Evolutionary conservation across 2,113 vertebrate species (phyloP), one percentile per base, ranked within the genome.

Genomic region (Cyprinodon variegatus): DNA sequence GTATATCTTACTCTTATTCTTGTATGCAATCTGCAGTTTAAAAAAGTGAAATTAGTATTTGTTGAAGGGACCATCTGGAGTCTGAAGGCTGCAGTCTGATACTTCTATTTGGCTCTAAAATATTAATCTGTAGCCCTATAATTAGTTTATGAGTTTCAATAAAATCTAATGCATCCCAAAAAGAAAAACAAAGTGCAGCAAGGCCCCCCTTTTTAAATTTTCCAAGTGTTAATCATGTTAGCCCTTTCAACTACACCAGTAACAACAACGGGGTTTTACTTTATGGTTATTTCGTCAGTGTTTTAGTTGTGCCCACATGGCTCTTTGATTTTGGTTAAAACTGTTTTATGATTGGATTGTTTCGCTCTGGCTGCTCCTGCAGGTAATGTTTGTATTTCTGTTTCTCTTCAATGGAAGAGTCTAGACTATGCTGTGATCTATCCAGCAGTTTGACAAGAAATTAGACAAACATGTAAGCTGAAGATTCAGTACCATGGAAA

Each of bases 201-300:
- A 1, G 29, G 1, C 29, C 29, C 1, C 29, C 1, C 4, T 50
- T 50, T 61, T 61, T 37, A n/a, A n/a, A n/a, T n/a, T 11, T 61
- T 76, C n/a, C 29, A 12, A 12, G 79, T 39, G 22, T 77, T 10
- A 68, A 45, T 75, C 75, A 41, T n/a, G 9, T 67, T 8, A 45
- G 46, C 38, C 11, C 41, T 70, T 62, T 7, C 76, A 72, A 65
- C 76, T 83, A 71, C 59, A 78, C 70, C 68, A 46, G 40, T 74
- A 57, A 79, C 70, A 75, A 74, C 48, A 67, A 48, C 50, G 60
- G 65, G 48, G 38, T 61, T 79, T 75, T 74, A 64, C 64, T 68
- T 74, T 65, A 22, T 76, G 14, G 12, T 63, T 61, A 60, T 59
- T 48, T 64, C 74, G 5, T 62, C 38, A 4, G 22, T 74, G 20